Evolutionary conservation across 2,888 invertebrate species (phyloP).

Genomic region (Drosophila antonietae): DNA sequence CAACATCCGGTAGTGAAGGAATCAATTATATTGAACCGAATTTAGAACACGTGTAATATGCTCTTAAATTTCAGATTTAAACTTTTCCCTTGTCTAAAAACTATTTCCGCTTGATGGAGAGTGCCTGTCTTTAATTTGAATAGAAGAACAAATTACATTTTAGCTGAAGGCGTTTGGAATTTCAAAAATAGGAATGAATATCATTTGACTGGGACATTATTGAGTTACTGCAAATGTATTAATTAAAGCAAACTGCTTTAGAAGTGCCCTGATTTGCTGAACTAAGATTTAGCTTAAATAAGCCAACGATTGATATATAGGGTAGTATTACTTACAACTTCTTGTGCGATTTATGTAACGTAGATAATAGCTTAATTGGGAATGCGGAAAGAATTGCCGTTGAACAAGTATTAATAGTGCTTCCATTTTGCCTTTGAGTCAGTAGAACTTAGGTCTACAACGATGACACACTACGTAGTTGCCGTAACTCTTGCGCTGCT

Average conservation of each 20-base stretch:
- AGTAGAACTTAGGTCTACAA: conserved; percentile 42
- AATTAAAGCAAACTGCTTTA: background rate
- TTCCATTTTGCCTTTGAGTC: conserved; percentile 11
- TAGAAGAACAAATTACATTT: background rate
- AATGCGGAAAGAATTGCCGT: conserved; percentile 47
- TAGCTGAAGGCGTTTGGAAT: background rate
- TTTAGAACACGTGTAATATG: conserved; percentile 65
- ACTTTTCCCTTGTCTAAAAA: background rate
- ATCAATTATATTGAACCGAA: conserved; percentile 62
- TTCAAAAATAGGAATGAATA: background rate
- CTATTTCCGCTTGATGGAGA: conserved; percentile 28
- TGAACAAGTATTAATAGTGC: conserved; percentile 20
- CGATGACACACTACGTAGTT: conserved; percentile 47
- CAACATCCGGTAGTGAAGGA: conserved; percentile 64
- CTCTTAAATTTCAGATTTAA: conserved; percentile 2
- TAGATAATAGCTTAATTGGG: conserved; percentile 48
- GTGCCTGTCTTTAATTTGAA: background rate
- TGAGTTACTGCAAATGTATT: conserved; percentile 4
- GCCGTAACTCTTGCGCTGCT: conserved; percentile 41
- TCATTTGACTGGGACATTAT: background rate
- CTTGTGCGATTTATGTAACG: conserved; percentile 25
- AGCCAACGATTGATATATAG: conserved; percentile 12
- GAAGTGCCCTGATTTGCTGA: background rate
- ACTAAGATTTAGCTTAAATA: conserved; percentile 30
- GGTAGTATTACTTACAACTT: conserved; percentile 36